phyloP scores from a whole-genome alignment of 1,140 invertebrate species.

The Penaeus vannamei region DNA sequence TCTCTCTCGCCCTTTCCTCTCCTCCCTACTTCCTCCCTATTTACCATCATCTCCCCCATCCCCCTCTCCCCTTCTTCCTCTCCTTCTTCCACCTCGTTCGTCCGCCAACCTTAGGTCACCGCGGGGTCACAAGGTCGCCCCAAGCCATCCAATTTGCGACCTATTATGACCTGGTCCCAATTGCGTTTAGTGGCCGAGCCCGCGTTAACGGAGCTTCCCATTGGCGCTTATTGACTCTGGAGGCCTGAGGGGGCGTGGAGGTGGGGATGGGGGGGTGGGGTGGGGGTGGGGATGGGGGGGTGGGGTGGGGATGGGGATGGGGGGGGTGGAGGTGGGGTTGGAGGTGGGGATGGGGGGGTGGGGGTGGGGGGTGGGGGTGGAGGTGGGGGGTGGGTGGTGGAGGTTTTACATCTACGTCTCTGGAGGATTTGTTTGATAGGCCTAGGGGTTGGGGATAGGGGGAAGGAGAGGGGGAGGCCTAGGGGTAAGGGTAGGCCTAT shows the following conservation, averaged over 20 bases:
- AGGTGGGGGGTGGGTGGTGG: not conserved
- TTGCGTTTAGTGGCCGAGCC: conserved; percentile 24
- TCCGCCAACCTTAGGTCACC: too few relatives aligned
- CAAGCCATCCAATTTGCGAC: not conserved
- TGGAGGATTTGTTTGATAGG: too few relatives aligned
- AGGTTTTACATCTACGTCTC: too few relatives aligned
- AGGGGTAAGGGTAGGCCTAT: not conserved
- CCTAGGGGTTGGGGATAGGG: not conserved
- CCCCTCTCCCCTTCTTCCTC: too few relatives aligned
- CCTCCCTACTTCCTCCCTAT: too few relatives aligned
- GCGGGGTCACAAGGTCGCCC: too few relatives aligned
- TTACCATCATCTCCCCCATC: too few relatives aligned
- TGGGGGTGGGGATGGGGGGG: not conserved
- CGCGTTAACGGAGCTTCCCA: conserved; percentile 2
- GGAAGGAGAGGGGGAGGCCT: not conserved
- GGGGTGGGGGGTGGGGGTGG: not conserved
- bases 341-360: not conserved
- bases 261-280: too few relatives aligned
- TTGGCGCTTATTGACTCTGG: not conserved
- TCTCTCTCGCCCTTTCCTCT: not conserved
- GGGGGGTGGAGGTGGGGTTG: not conserved
- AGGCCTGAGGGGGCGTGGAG: not conserved
- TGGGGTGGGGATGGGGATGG: too few relatives aligned
- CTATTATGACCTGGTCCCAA: conserved; percentile 2
- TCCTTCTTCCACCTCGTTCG: too few relatives aligned